Conservation (phyloP, 1,140 invertebrate species). For the Hycleus cichorii region DNA sequence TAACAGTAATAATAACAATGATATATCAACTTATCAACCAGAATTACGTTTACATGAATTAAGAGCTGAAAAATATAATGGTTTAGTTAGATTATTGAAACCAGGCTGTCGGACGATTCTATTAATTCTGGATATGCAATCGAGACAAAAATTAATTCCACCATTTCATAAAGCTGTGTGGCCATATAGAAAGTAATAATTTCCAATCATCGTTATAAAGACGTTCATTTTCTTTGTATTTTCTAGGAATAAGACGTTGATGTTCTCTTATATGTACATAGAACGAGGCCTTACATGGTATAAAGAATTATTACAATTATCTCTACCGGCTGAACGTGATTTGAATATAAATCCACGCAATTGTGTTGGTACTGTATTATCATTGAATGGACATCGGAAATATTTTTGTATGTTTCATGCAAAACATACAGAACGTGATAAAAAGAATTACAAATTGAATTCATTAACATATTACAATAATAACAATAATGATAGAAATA, state of each 20-base stretch:
- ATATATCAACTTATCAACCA: slow-evolving; percentile 44
- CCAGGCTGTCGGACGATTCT: slow-evolving; percentile 93
- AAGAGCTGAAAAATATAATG: slow-evolving; percentile 90
- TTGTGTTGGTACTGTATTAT: slow-evolving; percentile 93
- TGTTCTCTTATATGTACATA: slow-evolving; percentile 88
- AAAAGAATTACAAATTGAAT: slow-evolving; percentile 33
- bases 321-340: slow-evolving; percentile 70
- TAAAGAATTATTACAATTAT: slow-evolving; percentile 75
- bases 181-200: slow-evolving; percentile 83
- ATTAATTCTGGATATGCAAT: slow-evolving; percentile 81
- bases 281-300: slow-evolving; percentile 93
- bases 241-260: slow-evolving; percentile 55
- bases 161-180: slow-evolving; percentile 90
- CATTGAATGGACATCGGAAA: slow-evolving; percentile 90
- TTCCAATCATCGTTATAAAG: not conserved
- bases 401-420: slow-evolving; percentile 99
- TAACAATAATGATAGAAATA: slow-evolving; percentile 26
- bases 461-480: slow-evolving; percentile 48
- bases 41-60: slow-evolving; percentile 86
- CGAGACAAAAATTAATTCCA: slow-evolving; percentile 75
- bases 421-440: slow-evolving; percentile 64
- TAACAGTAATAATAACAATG: slow-evolving; percentile 42
- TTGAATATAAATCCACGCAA: slow-evolving; percentile 92
- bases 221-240: not conserved
- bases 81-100: slow-evolving; percentile 84